phyloP scores from a whole-genome alignment of 1,140 invertebrate species.

The Polyergus mexicanus region DNA sequence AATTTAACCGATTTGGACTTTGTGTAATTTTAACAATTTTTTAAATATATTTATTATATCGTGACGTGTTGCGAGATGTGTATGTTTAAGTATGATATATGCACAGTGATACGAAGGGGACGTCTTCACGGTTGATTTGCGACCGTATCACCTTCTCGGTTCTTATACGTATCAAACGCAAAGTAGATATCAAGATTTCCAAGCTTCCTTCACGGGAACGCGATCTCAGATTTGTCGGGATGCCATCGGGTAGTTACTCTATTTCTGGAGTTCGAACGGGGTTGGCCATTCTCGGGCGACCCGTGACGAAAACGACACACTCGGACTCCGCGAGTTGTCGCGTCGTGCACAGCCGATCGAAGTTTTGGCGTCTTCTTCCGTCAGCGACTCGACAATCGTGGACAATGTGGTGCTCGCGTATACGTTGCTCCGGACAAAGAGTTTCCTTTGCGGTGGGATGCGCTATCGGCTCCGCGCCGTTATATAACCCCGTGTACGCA shows the following conservation, averaged over 20 bases:
- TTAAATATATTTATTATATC: background rate
- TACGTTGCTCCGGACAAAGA: background rate
- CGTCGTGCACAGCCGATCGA: background rate
- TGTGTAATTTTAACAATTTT: background rate
- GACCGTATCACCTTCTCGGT: background rate
- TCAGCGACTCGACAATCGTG: background rate
- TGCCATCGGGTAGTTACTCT: conserved; percentile 64
- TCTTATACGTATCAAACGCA: background rate
- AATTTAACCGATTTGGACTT: background rate
- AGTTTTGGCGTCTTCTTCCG: background rate
- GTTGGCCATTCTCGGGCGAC: conserved; percentile 31
- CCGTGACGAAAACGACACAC: background rate
- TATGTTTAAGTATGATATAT: no score
- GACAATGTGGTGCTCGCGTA: conserved; percentile 29
- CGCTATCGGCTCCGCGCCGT: background rate
- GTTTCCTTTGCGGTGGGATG: background rate
- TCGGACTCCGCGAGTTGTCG: conserved; percentile 1
- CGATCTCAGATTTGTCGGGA: conserved; percentile 47
- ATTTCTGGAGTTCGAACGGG: conserved; percentile 72
- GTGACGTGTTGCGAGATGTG: background rate
- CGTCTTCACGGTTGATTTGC: conserved; percentile 4
- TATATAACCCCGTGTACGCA: conserved; percentile 25
- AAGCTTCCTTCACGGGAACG: background rate
- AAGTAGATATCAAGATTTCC: background rate
- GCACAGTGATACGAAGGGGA: background rate